Conservation (phyloP, 2,888 invertebrate genomes). For the Heteromurus nitidus region DNA sequence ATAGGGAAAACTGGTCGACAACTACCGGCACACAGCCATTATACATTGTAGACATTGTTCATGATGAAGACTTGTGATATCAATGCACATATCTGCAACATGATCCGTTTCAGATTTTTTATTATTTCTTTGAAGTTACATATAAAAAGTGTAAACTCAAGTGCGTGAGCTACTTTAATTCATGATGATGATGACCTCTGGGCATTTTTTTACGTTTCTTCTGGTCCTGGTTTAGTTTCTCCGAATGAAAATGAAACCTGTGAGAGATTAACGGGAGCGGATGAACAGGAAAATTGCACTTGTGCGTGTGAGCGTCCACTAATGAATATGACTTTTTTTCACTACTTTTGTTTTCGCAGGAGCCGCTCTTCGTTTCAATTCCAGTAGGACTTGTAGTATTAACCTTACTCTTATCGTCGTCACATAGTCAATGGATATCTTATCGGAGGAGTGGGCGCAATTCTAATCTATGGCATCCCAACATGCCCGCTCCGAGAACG, state of each 20-base stretch:
- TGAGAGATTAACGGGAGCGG: background rate
- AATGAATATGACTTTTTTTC: constrained; percentile 26
- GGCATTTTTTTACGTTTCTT: constrained; percentile 14
- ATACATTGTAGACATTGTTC: too few relatives aligned
- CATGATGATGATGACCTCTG: background rate
- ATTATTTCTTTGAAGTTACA: too few relatives aligned
- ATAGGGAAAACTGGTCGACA: background rate
- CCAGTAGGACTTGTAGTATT: constrained; percentile 38
- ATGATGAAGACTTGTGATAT: too few relatives aligned
- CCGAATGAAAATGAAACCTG: constrained; percentile 47
- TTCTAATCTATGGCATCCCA: constrained; percentile 61
- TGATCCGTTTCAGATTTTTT: too few relatives aligned
- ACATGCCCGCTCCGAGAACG: constrained; percentile 57
- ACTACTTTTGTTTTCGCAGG: constrained; percentile 24
- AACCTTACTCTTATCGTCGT: constrained; percentile 34
- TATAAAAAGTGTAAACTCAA: too few relatives aligned
- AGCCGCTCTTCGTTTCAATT: constrained; percentile 47
- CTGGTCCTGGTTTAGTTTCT: constrained; percentile 30
- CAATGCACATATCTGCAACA: too few relatives aligned
- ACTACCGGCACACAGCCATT: background rate
- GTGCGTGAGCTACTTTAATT: constrained; percentile 32
- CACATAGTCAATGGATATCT: constrained; percentile 60
- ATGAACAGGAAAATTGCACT: background rate
- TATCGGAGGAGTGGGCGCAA: constrained; percentile 33
- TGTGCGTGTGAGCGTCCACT: too few relatives aligned